These are phyloP conservation scores for Sericinus montela DNA, from an alignment of 2,888 invertebrate species.

Conservation along the genomic window DNA sequence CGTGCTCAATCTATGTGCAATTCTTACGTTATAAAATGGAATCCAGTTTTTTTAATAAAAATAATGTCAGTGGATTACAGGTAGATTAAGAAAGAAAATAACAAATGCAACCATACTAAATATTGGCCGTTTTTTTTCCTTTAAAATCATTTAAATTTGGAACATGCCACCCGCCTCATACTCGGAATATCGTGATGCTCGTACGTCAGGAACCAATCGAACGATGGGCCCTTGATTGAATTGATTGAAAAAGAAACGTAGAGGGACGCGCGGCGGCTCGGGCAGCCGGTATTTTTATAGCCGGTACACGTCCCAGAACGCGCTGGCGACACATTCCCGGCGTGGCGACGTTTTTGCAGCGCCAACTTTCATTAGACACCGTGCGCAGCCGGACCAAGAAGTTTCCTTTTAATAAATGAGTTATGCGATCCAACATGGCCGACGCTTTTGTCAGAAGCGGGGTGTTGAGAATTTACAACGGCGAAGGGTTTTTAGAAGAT, in stretches of 20 bases:
- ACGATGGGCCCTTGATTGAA: conserved; percentile 65
- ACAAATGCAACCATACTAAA: too few relatives aligned
- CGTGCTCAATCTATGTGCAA: too few relatives aligned
- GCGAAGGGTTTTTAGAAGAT: conserved; percentile 25
- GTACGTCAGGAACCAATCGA: conserved; percentile 58
- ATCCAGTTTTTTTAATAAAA: too few relatives aligned
- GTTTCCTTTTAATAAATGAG: conserved; percentile 75
- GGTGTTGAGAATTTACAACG: conserved; percentile 61
- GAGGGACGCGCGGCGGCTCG: conserved; percentile 46
- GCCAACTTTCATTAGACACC: conserved; percentile 74
- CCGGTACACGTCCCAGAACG: conserved; percentile 70
- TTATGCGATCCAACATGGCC: conserved; percentile 72
- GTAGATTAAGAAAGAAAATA: too few relatives aligned
- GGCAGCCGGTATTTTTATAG: conserved; percentile 73
- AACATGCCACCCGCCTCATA: conserved; percentile 6
- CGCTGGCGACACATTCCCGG: conserved; percentile 74
- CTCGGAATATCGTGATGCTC: conserved; percentile 46
- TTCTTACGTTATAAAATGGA: too few relatives aligned
- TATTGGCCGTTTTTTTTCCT: too few relatives aligned
- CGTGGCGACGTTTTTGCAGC: conserved; percentile 71
- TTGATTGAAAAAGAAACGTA: conserved; percentile 71
- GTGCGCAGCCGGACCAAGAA: conserved; percentile 60
- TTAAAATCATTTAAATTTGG: conserved; percentile 1
- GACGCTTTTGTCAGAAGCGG: conserved; percentile 50
- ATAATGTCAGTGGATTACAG: too few relatives aligned